Percentiles rank a stretch among this genome's conserved stretches.
Evolutionary conservation across 2,888 invertebrate species (phyloP).

Genomic region (Ramazzottius varieornatus): DNA sequence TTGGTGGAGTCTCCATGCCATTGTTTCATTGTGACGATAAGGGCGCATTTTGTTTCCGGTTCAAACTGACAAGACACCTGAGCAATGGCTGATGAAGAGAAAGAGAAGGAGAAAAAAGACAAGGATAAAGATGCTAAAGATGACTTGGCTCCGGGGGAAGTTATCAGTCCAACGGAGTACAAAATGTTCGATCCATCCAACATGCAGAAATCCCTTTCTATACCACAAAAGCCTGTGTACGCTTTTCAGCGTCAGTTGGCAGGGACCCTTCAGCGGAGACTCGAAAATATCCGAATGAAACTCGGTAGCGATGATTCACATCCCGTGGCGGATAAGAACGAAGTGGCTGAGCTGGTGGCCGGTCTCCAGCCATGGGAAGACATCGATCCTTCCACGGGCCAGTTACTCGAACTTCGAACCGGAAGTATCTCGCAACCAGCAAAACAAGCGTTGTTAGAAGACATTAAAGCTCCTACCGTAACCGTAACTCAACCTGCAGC

Average conservation of each 20-base stretch:
- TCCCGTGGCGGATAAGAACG: neutral
- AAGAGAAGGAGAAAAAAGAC: neutral
- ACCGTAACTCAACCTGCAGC: neutral
- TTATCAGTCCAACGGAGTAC: neutral
- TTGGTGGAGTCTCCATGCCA: too few relatives aligned
- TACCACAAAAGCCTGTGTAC: neutral
- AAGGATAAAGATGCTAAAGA: neutral
- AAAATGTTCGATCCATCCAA: neutral
- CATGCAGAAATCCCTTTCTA: neutral
- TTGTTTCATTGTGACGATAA: too few relatives aligned
- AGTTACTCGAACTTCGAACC: neutral
- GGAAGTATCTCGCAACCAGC: neutral
- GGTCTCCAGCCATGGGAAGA: neutral
- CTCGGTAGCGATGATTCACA: neutral
- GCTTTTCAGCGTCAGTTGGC: neutral
- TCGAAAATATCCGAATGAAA: neutral
- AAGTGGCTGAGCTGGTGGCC: neutral
- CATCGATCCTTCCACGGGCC: neutral
- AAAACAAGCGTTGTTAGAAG: neutral
- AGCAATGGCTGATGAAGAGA: neutral
- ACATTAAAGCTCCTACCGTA: neutral
- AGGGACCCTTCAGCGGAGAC: neutral
- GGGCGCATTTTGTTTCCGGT: too few relatives aligned
- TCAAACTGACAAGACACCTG: too few relatives aligned
- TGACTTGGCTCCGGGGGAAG: neutral